phyloP scores from a whole-genome alignment of 2,888 invertebrate species.

The Scaptomyza parva region DNA sequence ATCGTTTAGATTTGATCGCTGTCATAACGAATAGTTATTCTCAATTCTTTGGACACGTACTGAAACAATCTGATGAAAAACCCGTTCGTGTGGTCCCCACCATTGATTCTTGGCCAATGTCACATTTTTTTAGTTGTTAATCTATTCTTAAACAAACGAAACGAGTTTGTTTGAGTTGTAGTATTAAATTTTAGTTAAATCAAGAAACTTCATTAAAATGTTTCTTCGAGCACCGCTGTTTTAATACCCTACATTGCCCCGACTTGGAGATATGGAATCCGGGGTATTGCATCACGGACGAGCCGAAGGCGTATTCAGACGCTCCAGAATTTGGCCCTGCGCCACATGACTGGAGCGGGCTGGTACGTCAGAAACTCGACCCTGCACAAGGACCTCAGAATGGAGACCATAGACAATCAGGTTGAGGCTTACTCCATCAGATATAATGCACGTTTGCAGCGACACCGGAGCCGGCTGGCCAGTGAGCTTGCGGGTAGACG shows the following conservation, averaged over 20 bases:
- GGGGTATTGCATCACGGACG: too few species aligned
- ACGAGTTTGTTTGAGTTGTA: constrained; percentile 56
- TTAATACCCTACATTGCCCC: constrained; percentile 47
- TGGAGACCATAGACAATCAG: too few species aligned
- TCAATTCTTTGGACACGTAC: constrained; percentile 5
- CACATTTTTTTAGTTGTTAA: constrained; percentile 31
- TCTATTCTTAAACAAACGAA: constrained; percentile 24
- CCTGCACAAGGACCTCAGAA: too few species aligned
- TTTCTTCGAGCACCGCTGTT: background rate
- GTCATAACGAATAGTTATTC: constrained; percentile 3
- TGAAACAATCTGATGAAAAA: constrained; percentile 23
- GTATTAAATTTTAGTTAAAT: constrained; percentile 34
- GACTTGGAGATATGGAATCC: too few species aligned
- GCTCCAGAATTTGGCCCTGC: too few species aligned
- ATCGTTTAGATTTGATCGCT: background rate
- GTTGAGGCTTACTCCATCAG: too few species aligned
- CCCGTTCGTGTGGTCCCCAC: constrained; percentile 32
- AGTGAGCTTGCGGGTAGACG: too few species aligned
- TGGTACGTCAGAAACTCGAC: too few species aligned
- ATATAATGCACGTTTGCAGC: too few species aligned
- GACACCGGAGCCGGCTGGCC: too few species aligned
- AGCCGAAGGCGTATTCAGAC: too few species aligned
- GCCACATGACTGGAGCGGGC: too few species aligned
- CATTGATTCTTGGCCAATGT: constrained; percentile 33
- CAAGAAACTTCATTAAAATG: constrained; percentile 24